Base-by-base conservation (phyloP, 2,888 invertebrate genomes). In the Agriopis leucophaearia region DNA sequence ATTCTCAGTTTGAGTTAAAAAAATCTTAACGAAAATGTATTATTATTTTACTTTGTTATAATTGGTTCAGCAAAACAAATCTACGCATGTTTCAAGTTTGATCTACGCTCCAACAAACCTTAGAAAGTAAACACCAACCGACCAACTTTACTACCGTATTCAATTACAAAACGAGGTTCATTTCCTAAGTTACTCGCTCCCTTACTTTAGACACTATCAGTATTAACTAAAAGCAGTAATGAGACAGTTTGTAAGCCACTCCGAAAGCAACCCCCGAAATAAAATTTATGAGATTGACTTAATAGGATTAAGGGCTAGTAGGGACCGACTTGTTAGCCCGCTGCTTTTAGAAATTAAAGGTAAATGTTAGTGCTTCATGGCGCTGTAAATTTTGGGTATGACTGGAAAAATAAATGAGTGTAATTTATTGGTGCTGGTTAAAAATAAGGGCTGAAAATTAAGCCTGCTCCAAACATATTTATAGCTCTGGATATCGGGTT, bases 201-300 rank as follows among this genome's bases (percentile, higher is more conserved):
- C 69, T 66, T 69, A 68, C 62, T 70, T 64, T 54, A 73, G 75
- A 74, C 81, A 82, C 81, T 83, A 84, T 84, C 81, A 76, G 78
- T 78, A 75, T 79, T 75, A 80, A 81, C 84, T 81, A 78, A 83
- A 82, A 75, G 80, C 76, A 55, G 73, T 85, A 85, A 85, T 83
- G 81, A 85, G 83, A 79, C 82, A 79, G 81, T 85, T 83, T 80
- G 82, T 82, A 85, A 82, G 80, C 82, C 76, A 75, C 76, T 76
- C 75, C 54, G 71, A 74, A 67, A 74, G 72, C 73, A 73, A 71
- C 74, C 78, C 80, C 74, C 77, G 72, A 76, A 84, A 84, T 82
- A 79, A 81, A 85, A 85, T 85, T 84, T 84, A 85, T 83, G 83
- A 78, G 75, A 74, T 75, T 68, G 73, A 74, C 70, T 75, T 75